Percentiles rank a stretch among this genome's conserved stretches.
Conservation (phyloP, 2,797 vertebrate species). For the Urophycis tenuis region DNA sequence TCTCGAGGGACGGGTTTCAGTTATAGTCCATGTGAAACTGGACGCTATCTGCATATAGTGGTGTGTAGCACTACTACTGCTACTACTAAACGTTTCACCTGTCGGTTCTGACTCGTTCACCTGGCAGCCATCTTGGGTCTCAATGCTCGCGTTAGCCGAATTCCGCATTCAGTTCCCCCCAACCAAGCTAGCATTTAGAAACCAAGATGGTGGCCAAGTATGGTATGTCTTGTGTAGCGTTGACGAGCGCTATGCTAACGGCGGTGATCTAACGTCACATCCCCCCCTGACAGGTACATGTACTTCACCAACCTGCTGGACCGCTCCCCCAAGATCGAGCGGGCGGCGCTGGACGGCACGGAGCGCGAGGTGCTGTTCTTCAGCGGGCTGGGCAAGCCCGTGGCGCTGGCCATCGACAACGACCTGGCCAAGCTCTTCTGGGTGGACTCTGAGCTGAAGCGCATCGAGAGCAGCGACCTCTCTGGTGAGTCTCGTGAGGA, state of each 20-base stretch:
- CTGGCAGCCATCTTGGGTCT: too few relatives aligned
- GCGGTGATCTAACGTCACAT: background rate
- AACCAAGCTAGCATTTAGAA: too few relatives aligned
- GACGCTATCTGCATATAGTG: background rate
- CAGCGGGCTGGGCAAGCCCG: constrained; percentile 85
- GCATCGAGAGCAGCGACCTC: constrained; percentile 97
- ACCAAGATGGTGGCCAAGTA: too few relatives aligned
- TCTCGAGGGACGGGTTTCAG: background rate
- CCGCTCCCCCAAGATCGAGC: constrained; percentile 90
- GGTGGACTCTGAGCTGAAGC: constrained; percentile 91
- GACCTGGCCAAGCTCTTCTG: constrained; percentile 89
- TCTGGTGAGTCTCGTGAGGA: constrained; percentile 74
- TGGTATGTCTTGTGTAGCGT: too few relatives aligned
- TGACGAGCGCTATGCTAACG: too few relatives aligned
- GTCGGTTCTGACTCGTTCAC: too few relatives aligned
- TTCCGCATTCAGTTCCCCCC: too few relatives aligned
- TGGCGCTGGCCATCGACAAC: constrained; percentile 88
- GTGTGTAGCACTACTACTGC: too few relatives aligned
- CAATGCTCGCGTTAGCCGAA: too few relatives aligned
- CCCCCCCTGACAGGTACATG: constrained; percentile 80
- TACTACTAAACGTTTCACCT: too few relatives aligned
- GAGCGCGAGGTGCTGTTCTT: constrained; percentile 94
- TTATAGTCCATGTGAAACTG: background rate
- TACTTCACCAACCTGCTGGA: constrained; percentile 98
- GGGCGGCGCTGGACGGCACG: constrained; percentile 90